Evolutionary conservation across 2,113 vertebrate genomes (phyloP).

Genomic region (Leptodactylus fuscus): DNA sequence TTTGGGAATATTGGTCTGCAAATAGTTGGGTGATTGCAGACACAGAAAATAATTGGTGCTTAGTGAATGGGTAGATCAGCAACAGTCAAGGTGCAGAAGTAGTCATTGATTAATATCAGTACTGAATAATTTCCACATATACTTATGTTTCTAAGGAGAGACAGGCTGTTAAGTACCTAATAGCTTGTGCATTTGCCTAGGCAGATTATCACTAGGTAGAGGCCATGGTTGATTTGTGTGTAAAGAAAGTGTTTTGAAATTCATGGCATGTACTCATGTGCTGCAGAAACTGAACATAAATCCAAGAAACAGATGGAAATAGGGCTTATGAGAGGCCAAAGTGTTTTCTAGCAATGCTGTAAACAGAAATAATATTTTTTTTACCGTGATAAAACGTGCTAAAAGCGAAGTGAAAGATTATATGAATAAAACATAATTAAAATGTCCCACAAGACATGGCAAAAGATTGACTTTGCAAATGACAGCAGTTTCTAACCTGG

Average conservation of each 20-base stretch:
- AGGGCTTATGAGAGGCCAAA: constrained; percentile 46
- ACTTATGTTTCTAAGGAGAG: constrained; percentile 49
- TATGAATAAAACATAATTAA: constrained; percentile 53
- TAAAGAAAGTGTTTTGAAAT: constrained; percentile 57
- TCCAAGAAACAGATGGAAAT: constrained; percentile 60
- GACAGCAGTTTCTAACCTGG: background rate
- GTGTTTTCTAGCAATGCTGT: constrained; percentile 64
- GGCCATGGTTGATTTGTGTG: constrained; percentile 46
- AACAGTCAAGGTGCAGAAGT: constrained; percentile 12
- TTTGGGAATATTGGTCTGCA: background rate
- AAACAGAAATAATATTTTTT: constrained; percentile 59
- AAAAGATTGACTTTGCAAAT: background rate
- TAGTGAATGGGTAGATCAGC: background rate
- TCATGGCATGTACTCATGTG: constrained; percentile 51
- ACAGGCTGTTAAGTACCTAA: constrained; percentile 45
- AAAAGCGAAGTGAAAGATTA: constrained; percentile 25
- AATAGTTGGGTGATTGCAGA: background rate
- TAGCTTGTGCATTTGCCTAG: constrained; percentile 30
- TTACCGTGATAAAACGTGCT: constrained; percentile 20
- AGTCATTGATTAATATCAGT: constrained; percentile 25
- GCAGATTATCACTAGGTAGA: constrained; percentile 39
- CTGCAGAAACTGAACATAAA: constrained; percentile 64
- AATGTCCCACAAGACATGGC: background rate
- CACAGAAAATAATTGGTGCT: constrained; percentile 11
- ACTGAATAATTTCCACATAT: constrained; percentile 17